Evolutionary conservation across 1,140 invertebrate genomes (phyloP).

Genomic region (Sycophaga agraensis): DNA sequence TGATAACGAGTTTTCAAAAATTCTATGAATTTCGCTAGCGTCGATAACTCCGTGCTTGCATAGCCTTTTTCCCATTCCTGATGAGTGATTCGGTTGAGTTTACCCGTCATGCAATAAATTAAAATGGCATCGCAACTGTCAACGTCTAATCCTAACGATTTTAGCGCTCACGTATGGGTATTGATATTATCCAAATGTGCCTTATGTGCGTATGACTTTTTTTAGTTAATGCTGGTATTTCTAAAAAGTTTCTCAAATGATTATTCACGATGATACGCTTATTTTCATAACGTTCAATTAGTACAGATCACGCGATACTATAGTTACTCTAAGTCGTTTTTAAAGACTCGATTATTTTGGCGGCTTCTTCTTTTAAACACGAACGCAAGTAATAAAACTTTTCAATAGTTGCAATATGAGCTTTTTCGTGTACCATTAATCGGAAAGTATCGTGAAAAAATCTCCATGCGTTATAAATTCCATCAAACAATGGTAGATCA

Average conservation of each 20-base stretch:
- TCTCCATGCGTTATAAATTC: constrained; percentile 5
- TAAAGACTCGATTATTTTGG: constrained; percentile 31
- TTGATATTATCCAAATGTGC: constrained; percentile 27
- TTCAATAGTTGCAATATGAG: constrained; percentile 22
- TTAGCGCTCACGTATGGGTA: constrained; percentile 31
- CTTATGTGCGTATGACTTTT: constrained; percentile 27
- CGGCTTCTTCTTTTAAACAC: constrained; percentile 26
- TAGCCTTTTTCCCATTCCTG: constrained; percentile 32
- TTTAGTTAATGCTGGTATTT: constrained; percentile 20
- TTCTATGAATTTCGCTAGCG: constrained; percentile 20
- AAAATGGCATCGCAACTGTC: constrained; percentile 32
- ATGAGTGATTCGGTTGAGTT: constrained; percentile 30
- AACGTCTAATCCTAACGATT: constrained; percentile 26
- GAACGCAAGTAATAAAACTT: constrained; percentile 43
- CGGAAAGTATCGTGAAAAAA: constrained; percentile 12
- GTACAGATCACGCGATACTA: constrained; percentile 35
- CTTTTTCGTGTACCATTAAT: no score
- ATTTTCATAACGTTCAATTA: constrained; percentile 39
- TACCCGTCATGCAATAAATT: constrained; percentile 26
- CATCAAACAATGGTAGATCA: not conserved
- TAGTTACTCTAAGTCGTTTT: constrained; percentile 36
- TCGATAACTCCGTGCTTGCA: constrained; percentile 29
- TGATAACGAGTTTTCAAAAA: constrained; percentile 15
- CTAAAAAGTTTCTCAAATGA: constrained; percentile 36
- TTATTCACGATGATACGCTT: constrained; percentile 34